A percentile compares a stretch with the other conserved stretches of the same genome.
Conservation (phyloP, 2,113 vertebrate species). For the Coreoperca whiteheadi region DNA sequence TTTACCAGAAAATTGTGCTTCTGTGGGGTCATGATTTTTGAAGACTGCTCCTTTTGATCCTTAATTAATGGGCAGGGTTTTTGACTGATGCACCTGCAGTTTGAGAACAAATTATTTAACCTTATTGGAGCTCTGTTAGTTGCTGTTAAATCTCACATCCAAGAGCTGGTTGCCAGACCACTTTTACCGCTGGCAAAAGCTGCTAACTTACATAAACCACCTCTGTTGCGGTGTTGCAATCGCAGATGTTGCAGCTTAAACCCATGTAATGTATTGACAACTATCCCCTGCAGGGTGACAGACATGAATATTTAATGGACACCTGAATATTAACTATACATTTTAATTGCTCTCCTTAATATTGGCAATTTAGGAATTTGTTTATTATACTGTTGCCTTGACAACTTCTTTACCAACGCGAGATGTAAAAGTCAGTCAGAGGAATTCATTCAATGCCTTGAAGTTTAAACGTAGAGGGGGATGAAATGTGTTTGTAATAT, state of each 20-base stretch:
- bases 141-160: neutral
- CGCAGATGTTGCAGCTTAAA: neutral
- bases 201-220: neutral
- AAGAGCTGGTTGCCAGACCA: neutral
- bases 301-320: neutral
- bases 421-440: neutral
- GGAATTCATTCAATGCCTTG: neutral
- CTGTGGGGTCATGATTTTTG: neutral
- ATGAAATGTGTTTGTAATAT: neutral
- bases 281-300: neutral
- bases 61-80: neutral
- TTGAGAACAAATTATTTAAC: neutral
- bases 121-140: neutral
- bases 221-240: neutral
- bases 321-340: neutral
- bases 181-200: neutral
- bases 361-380: neutral
- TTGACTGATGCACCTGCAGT: neutral
- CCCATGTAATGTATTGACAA: neutral
- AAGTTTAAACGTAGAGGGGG: slow-evolving; percentile 11
- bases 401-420: neutral
- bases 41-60: neutral
- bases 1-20: neutral
- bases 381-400: neutral
- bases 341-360: neutral